Evolutionary conservation across 2,113 vertebrate species (phyloP).

Genomic region (Symphodus melops): DNA sequence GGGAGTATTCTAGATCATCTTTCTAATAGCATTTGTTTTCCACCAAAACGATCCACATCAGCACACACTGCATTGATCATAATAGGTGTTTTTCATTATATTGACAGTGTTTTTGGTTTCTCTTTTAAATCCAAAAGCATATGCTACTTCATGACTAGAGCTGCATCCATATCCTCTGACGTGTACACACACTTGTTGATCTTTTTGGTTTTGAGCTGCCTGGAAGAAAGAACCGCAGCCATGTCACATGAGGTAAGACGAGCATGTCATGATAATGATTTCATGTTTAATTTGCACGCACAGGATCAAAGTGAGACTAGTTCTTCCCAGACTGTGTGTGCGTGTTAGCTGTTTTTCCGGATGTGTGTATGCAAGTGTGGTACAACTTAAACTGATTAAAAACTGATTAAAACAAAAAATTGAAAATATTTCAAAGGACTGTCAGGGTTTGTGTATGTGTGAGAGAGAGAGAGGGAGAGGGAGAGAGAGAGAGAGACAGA

Average conservation of each 20-base stretch:
- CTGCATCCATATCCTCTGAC: neutral
- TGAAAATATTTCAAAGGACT: too few species aligned
- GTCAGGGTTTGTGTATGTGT: neutral
- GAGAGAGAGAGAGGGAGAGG: conserved; percentile 23
- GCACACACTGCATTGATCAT: neutral
- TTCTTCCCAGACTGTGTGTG: neutral
- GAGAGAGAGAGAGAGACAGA: conserved; percentile 54
- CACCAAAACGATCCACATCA: neutral
- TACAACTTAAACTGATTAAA: neutral
- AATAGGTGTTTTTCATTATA: neutral
- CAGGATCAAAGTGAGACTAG: neutral
- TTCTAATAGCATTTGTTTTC: too few species aligned
- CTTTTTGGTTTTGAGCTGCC: neutral
- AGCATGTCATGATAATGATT: neutral
- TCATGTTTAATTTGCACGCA: neutral
- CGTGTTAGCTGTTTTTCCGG: neutral
- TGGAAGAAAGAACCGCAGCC: neutral
- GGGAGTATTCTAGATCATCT: too few species aligned
- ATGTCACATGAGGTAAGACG: conserved; percentile 27
- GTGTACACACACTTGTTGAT: neutral
- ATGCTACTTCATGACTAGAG: neutral
- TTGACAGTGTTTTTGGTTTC: neutral
- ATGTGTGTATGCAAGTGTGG: neutral
- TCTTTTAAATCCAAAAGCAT: neutral
- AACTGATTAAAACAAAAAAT: too few species aligned